phyloP scores from a whole-genome alignment of 64 coral and sea anemone genomes.

The Actinia tenebrosa region DNA sequence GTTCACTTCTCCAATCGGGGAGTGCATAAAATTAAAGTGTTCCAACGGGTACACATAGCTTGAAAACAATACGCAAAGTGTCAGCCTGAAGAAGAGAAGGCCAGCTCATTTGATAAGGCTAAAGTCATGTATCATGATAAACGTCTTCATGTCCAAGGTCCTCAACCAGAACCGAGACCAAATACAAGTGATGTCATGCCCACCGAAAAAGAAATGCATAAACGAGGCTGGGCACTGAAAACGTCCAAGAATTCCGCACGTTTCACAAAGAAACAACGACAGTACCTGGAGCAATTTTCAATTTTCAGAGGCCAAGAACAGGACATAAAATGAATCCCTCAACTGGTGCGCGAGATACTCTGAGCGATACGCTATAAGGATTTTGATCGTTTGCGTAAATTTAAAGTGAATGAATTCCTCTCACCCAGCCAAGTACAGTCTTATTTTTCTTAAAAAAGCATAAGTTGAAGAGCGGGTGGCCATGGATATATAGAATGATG shows the following conservation, averaged over 20 bases:
- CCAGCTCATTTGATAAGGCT: neutral
- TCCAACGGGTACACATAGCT: neutral
- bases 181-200: too few relatives aligned
- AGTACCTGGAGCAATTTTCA: too few relatives aligned
- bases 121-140: neutral
- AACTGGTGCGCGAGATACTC: neutral
- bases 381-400: neutral
- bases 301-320: too few relatives aligned
- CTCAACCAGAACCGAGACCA: neutral
- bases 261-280: too few relatives aligned
- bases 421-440: neutral
- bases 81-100: neutral
- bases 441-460: slow-evolving; percentile 11
- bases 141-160: neutral
- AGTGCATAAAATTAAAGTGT: neutral
- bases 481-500: too few relatives aligned
- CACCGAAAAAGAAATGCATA: too few relatives aligned
- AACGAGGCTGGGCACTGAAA: too few relatives aligned
- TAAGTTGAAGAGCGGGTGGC: neutral
- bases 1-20: neutral
- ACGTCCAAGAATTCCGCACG: too few relatives aligned
- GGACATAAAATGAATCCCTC: too few relatives aligned
- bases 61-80: neutral
- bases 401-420: slow-evolving; percentile 21
- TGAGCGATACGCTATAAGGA: slow-evolving; percentile 20